phyloP scores from a whole-genome alignment of 2,888 invertebrate genomes.

The Aspidiotus rigidus region DNA sequence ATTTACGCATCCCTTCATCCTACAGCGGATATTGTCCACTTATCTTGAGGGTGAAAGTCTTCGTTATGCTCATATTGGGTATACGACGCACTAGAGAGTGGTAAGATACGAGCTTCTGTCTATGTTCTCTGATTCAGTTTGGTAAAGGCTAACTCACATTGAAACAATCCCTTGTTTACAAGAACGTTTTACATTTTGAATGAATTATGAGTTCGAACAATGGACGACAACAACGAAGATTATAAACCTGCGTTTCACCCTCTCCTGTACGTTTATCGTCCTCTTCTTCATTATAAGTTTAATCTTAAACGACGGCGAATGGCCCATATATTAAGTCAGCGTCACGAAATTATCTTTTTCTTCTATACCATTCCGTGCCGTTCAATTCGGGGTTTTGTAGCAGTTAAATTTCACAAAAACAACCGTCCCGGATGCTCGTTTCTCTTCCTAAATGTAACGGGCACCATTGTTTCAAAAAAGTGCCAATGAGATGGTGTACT shows the following conservation, averaged over 20 bases:
- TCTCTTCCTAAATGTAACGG: not conserved
- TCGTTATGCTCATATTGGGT: slow-evolving; percentile 16
- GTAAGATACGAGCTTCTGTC: slow-evolving; percentile 30
- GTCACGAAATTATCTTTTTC: slow-evolving; percentile 33
- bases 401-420: slow-evolving; percentile 32
- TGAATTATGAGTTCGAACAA: slow-evolving; percentile 33
- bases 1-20: too few relatives aligned
- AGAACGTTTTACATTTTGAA: slow-evolving; percentile 33
- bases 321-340: slow-evolving; percentile 33
- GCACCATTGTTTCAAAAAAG: slow-evolving; percentile 9
- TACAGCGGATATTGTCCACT: slow-evolving; percentile 24
- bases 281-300: slow-evolving; percentile 33
- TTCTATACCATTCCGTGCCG: slow-evolving; percentile 30
- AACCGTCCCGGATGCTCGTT: slow-evolving; percentile 9
- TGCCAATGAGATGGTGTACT: not conserved
- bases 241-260: slow-evolving; percentile 30
- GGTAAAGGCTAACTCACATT: slow-evolving; percentile 21
- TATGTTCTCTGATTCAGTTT: slow-evolving; percentile 27
- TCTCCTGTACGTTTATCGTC: slow-evolving; percentile 25
- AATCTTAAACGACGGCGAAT: slow-evolving; percentile 33
- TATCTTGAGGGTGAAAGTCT: slow-evolving; percentile 19
- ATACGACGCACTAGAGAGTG: slow-evolving; percentile 11
- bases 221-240: slow-evolving; percentile 32
- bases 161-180: slow-evolving; percentile 33
- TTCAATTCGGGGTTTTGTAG: slow-evolving; percentile 11